Evolutionary conservation across 2,797 vertebrate species (phyloP).

Genomic region (Coranthus polyacanthus): DNA sequence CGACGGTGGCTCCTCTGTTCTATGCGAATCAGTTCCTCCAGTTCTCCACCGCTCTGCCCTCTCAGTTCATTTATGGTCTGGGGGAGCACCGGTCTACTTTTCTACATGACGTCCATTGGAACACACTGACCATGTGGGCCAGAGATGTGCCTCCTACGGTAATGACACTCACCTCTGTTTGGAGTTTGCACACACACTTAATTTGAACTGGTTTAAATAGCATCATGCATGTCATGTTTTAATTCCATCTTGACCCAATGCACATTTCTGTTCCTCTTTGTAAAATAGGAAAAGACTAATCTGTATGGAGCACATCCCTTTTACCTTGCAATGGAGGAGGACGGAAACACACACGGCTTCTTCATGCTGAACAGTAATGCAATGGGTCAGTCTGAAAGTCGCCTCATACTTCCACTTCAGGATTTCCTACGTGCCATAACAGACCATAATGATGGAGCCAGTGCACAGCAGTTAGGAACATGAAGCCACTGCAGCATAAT

Average conservation of each 20-base stretch:
- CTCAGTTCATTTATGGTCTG: slow-evolving; percentile 87
- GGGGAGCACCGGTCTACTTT: slow-evolving; percentile 90
- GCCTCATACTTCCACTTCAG: not conserved
- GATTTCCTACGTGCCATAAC: not conserved
- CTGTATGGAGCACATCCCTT: slow-evolving; percentile 92
- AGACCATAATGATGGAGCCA: not conserved
- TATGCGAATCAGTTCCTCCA: slow-evolving; percentile 93
- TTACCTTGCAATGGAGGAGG: slow-evolving; percentile 89
- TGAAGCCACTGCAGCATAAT: not conserved
- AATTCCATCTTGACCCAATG: no score
- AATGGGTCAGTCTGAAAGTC: slow-evolving; percentile 84
- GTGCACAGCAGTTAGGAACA: not conserved
- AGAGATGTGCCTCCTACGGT: slow-evolving; percentile 83
- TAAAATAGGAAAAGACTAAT: slow-evolving; percentile 86
- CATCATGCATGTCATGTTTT: no score
- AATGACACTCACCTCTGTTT: not conserved
- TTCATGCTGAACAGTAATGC: slow-evolving; percentile 95
- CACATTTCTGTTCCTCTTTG: slow-evolving; percentile 13
- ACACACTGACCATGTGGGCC: slow-evolving; percentile 91
- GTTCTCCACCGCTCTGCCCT: slow-evolving; percentile 86
- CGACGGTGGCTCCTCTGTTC: slow-evolving; percentile 90
- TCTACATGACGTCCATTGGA: slow-evolving; percentile 90
- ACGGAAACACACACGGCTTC: slow-evolving; percentile 87
- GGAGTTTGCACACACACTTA: not conserved
- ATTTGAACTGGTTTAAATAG: no score